Base-by-base conservation (phyloP, 2,888 invertebrate species). In the Lithophane socia region DNA sequence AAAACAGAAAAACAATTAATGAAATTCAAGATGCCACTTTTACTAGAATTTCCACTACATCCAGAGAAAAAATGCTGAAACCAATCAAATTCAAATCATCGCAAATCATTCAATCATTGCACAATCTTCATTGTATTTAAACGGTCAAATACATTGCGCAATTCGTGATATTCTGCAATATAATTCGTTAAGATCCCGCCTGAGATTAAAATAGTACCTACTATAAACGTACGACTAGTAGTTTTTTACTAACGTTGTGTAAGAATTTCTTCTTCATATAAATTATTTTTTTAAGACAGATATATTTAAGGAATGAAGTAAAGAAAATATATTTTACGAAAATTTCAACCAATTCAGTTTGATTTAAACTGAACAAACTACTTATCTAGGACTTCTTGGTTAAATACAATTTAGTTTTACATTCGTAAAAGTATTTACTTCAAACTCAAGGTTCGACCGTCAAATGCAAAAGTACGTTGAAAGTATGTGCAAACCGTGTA, bases 371-470 rank as follows among this genome's bases (percentile, higher is more conserved):
- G 10, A n/a, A 70, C 3, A 42, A 1, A 21, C 1, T 54, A 3
- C 13, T 47, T 52, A 29, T 21, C 2, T 13, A 29, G 52, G 13
- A 13, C 9, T 18, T 37, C 1, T 29, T 24, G 16, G 12, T n/a
- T n/a, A 37, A n/a, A 47, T 13, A n/a, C 42, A 29, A 52, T 52
- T 44, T 75, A n/a, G 49, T 37, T 52, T 9, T 73, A 60, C 37
- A 58, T 65, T 49, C 12, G 13, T 75, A 69, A 81, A 76, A 69
- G 61, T 63, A 69, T 86, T 86, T 86, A n/a, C 60, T 77, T 44
- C 44, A 44, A 64, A 49, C 66, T 58, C 37, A 66, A 56, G 16
- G 16, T 64, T 65, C 52, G 24, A 10, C 18, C 21, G 18, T 44
- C 12, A 56, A 29, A 68, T 42, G 29, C 18, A 54, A 76, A 85